phyloP scores from a whole-genome alignment of 2,888 invertebrate species.

The Melanchra persicariae region DNA sequence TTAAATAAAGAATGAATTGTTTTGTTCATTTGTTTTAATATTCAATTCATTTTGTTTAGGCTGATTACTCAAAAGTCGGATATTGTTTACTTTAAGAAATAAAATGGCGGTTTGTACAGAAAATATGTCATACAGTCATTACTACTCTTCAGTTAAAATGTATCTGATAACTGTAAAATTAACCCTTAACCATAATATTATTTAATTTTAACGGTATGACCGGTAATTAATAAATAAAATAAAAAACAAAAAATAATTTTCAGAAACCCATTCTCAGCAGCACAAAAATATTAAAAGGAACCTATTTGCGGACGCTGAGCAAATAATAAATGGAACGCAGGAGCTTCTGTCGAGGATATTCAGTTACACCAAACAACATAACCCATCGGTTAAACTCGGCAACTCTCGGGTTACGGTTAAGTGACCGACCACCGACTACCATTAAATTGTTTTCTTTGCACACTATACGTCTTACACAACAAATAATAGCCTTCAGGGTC shows the following conservation, averaged over 20 bases:
- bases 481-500: conserved; percentile 68
- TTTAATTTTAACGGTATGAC: no score
- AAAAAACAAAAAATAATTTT: conserved; percentile 9
- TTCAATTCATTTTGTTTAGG: no score
- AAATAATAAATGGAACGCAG: conserved; percentile 82
- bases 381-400: conserved; percentile 80
- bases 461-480: conserved; percentile 68
- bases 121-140: no score
- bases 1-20: not conserved
- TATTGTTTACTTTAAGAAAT: no score
- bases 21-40: no score
- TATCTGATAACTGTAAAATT: no score
- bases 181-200: no score
- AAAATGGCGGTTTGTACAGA: no score
- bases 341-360: conserved; percentile 85
- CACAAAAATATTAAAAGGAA: conserved; percentile 44
- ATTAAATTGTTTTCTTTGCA: conserved; percentile 89
- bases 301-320: conserved; percentile 74
- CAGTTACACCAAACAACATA: conserved; percentile 85
- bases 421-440: conserved; percentile 87
- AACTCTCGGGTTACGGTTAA: conserved; percentile 86
- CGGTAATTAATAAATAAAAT: not conserved
- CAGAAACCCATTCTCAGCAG: conserved; percentile 33
- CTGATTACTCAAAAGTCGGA: no score
- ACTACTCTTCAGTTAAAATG: no score